Evolutionary conservation across 2,888 invertebrate species (phyloP), one percentile per base, ranked within the genome.

Genomic region (Aethes cnicana): DNA sequence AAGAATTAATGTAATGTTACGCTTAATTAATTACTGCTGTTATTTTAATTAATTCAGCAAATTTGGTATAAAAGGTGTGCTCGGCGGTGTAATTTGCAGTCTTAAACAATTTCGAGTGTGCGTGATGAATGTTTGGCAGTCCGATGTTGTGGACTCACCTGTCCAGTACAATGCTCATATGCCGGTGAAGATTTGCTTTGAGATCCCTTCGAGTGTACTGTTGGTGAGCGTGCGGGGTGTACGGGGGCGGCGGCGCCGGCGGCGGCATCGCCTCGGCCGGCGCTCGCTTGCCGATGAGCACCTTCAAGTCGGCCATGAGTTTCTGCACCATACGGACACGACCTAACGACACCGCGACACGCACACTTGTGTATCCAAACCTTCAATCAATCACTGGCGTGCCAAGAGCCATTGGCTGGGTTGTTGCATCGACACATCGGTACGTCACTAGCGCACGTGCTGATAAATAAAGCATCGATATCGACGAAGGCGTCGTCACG

Each of bases 121-220:
- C 21, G 14, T 28, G 8, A 23, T 4, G 17, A 9, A 5, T 4
- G 3, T 16, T 7, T 17, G 12, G 17, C 23, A 20, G 36, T 33
- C 21, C 33, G 32, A 23, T 25, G 17, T 30, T 26, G 17, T 53
- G 53, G 57, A 81, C 85, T 86, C 76, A 89, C 89, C 89, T 89
- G 88, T 89, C 89, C 59, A 90, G 74, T 59, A 91, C 91, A 59
- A 88, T 90, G 76, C 83, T 88, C 89, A 91, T 91, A 68, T 91
- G 90, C 61, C 83, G 82, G 66, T 91, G 85, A 26, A 91, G 82
- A 66, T 90, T 91, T 49, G 84, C 84, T 70, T 88, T 90, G 54
- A 90, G 83, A 63, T 91, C 90, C 58, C 82, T 73, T 26, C 90
- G 74, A 36, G 88, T 74, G 72, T 90, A 90, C 50, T 81, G 83